phyloP scores from a whole-genome alignment of 2,797 vertebrate genomes.

The Hippocampus kuda region DNA sequence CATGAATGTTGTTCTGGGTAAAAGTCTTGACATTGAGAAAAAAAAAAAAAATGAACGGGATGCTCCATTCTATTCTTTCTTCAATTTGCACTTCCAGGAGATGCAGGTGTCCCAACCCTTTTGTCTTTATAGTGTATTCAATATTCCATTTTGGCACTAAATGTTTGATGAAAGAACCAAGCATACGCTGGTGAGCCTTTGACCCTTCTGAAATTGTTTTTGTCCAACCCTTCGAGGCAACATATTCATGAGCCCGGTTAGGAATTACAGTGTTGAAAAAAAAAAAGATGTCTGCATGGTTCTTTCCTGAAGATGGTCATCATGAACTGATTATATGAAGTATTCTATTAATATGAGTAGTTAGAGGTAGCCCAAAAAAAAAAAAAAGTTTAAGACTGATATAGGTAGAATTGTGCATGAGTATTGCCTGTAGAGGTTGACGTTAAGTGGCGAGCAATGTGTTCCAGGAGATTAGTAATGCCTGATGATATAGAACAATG shows the following conservation, averaged over 20 bases:
- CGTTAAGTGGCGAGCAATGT: conserved; percentile 8
- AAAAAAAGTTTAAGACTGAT: not conserved
- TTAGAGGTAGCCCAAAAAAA: not conserved
- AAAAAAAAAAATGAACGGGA: not conserved
- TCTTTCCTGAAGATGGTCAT: not conserved
- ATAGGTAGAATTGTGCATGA: not conserved
- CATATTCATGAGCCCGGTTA: not conserved
- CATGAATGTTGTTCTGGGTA: not conserved
- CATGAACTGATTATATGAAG: not conserved
- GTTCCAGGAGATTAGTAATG: conserved; percentile 29
- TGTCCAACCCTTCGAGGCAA: not conserved
- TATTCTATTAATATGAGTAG: not conserved
- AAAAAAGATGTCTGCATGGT: not conserved
- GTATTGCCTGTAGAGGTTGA: conserved; percentile 26
- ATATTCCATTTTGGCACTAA: not conserved
- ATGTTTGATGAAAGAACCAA: not conserved
- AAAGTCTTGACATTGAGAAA: not conserved
- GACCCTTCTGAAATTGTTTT: not conserved
- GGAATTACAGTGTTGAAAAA: not conserved
- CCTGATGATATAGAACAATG: conserved; percentile 32
- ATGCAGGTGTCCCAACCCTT: not conserved
- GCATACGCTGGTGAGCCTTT: not conserved
- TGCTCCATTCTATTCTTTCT: not conserved
- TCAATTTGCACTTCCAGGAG: not conserved
- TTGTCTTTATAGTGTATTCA: too few relatives aligned